These are phyloP conservation scores for Troides helena DNA, from an alignment of 2,888 invertebrate species.

Conservation along the genomic window DNA sequence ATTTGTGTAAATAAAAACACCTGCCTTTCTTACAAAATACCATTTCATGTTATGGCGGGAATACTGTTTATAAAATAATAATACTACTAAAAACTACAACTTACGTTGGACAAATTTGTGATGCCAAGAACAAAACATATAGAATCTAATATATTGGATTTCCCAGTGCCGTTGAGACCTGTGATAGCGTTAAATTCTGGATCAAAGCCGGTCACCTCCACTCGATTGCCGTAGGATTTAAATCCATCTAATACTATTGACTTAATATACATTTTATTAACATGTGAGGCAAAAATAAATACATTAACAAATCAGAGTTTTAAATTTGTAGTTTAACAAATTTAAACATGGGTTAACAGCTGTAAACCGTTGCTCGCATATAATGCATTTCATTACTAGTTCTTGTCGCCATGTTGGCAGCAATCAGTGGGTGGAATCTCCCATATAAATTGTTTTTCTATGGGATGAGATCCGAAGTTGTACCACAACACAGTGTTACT, in stretches of 20 bases:
- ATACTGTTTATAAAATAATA: slow-evolving; percentile 20
- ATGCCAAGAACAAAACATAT: slow-evolving; percentile 99
- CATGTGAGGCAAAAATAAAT: background rate
- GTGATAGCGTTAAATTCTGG: slow-evolving; percentile 98
- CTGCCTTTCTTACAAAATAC: background rate
- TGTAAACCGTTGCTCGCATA: too few species aligned
- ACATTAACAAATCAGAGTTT: too few species aligned
- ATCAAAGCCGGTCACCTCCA: slow-evolving; percentile 96
- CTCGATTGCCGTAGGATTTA: slow-evolving; percentile 97
- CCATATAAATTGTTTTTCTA: too few species aligned
- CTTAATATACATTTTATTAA: slow-evolving; percentile 90
- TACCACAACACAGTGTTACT: too few species aligned
- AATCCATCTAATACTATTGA: slow-evolving; percentile 97
- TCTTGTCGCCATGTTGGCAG: too few species aligned
- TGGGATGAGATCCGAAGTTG: too few species aligned
- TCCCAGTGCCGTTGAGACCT: slow-evolving; percentile 98
- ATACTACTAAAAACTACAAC: slow-evolving; percentile 37
- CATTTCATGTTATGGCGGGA: slow-evolving; percentile 40
- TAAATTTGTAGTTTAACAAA: too few species aligned
- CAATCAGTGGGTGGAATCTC: too few species aligned
- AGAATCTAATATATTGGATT: slow-evolving; percentile 97
- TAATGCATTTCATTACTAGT: too few species aligned
- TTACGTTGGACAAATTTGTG: slow-evolving; percentile 93
- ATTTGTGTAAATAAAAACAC: too few species aligned
- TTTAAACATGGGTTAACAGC: too few species aligned